phyloP scores from a whole-genome alignment of 2,113 vertebrate genomes.

The Lucifuga dentata region DNA sequence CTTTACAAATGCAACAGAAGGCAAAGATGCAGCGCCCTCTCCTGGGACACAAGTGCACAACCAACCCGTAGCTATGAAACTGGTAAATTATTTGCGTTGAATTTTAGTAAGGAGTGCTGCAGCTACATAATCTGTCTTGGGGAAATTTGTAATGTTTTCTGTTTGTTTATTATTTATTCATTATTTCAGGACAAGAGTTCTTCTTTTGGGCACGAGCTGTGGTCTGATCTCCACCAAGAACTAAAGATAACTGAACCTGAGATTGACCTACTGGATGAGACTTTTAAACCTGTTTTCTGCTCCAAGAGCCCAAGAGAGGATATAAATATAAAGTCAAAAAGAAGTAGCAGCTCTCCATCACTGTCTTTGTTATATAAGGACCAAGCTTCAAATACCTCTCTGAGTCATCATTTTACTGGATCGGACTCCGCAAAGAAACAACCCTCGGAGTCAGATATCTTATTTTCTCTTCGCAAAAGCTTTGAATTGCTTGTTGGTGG shows the following conservation, averaged over 20 bases:
- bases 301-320: constrained; percentile 47
- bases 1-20: constrained; percentile 40
- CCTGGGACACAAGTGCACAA: constrained; percentile 64
- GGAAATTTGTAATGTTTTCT: no score
- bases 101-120: neutral
- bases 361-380: constrained; percentile 72
- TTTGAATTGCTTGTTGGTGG: constrained; percentile 39
- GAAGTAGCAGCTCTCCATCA: constrained; percentile 81
- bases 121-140: no score
- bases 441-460: constrained; percentile 72
- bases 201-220: constrained; percentile 67
- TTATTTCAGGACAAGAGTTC: constrained; percentile 78
- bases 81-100: constrained; percentile 59
- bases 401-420: constrained; percentile 35
- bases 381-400: constrained; percentile 50
- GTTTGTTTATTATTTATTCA: constrained; percentile 28
- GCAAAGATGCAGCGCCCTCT: constrained; percentile 52
- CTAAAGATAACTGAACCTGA: constrained; percentile 91
- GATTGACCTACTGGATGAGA: constrained; percentile 76
- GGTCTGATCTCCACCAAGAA: constrained; percentile 88
- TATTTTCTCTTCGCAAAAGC: constrained; percentile 48
- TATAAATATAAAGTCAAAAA: constrained; percentile 65
- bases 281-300: constrained; percentile 52
- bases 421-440: constrained; percentile 52
- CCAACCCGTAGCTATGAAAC: constrained; percentile 44